phyloP scores from a whole-genome alignment of 2,113 vertebrate species.

The Sinocyclocheilus maitianheensis region DNA sequence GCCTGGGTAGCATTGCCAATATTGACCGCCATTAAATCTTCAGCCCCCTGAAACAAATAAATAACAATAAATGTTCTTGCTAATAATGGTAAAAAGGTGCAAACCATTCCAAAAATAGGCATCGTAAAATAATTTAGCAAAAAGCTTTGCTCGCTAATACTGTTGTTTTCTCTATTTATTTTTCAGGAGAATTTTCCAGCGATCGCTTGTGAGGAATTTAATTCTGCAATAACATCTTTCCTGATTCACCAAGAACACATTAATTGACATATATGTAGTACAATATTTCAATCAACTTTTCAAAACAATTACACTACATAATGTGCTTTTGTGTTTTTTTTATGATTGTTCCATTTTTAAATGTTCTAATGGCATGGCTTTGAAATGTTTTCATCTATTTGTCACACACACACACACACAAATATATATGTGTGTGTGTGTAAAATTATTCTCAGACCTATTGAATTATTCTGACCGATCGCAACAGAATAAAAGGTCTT shows the following conservation, averaged over 20 bases:
- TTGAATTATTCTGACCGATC: neutral
- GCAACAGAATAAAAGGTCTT: constrained; percentile 23
- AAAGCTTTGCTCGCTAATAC: neutral
- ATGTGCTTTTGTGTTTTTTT: neutral
- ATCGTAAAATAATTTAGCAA: neutral
- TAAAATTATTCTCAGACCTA: neutral
- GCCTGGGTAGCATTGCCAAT: constrained; percentile 61
- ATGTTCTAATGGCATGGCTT: neutral
- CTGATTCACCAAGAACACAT: constrained; percentile 3
- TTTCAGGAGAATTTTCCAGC: constrained; percentile 65
- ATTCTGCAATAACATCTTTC: neutral
- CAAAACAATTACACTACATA: constrained; percentile 1
- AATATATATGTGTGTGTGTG: no score
- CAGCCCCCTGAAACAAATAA: constrained; percentile 69
- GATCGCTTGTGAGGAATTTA: constrained; percentile 64
- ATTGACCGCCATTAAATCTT: constrained; percentile 80
- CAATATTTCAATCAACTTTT: neutral
- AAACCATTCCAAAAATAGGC: neutral
- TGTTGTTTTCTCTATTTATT: constrained; percentile 19
- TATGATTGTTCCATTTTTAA: neutral
- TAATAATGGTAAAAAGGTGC: neutral
- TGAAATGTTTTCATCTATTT: neutral
- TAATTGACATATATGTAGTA: neutral
- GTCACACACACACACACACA: neutral
- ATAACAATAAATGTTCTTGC: neutral